Base-by-base conservation (phyloP, 2,797 vertebrate genomes). In the Enteromius viviparus region DNA sequence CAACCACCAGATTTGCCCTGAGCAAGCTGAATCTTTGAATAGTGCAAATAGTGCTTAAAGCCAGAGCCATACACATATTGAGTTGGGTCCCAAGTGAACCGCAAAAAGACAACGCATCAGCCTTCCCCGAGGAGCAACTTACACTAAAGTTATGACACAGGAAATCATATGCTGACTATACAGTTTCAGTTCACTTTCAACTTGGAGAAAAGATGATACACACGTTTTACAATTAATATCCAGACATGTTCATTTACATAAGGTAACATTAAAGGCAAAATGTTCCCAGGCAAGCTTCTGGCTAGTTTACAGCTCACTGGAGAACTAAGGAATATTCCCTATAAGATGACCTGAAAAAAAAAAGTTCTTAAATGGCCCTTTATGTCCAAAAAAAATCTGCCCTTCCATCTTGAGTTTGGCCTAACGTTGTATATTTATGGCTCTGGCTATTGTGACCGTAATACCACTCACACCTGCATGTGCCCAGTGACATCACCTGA, bases 11-110 rank as follows among this genome's bases (percentile, higher is more conserved):
- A 92, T 85, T 92, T 91, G 93, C 95, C 97, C 97, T 98, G 97
- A 98, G 97, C 95, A 93, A 94, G 92, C 92, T 91, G 94, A 86
- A 94, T 93, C 89, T 90, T 85, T 91, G 92, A 89, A 93, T 93
- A 97, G 96, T 96, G 96, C 96, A 97, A 96, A 96, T 87, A 88
- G 80, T 66, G 76, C 84, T 29, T 26, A 47, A 81, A 62, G 79
- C 81, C 64, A 78, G 29, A 81, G 53, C 47, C 68, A 66, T 53
- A 66, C 26, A 51, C 64, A 64, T 77, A 70, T 76, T 21, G 78
- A 78, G 75, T 79, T 23, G 49, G 79, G 75, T 64, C 11, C 14
- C 21, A 75, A 74, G 49, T 66, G 11, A 66, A 29, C 29, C 4
- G 15, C 68, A 65, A 71, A 71, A 74, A 23, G 32, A 45, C 37